phyloP scores from a whole-genome alignment of 1,140 invertebrate genomes.

The Contarinia nasturtii region DNA sequence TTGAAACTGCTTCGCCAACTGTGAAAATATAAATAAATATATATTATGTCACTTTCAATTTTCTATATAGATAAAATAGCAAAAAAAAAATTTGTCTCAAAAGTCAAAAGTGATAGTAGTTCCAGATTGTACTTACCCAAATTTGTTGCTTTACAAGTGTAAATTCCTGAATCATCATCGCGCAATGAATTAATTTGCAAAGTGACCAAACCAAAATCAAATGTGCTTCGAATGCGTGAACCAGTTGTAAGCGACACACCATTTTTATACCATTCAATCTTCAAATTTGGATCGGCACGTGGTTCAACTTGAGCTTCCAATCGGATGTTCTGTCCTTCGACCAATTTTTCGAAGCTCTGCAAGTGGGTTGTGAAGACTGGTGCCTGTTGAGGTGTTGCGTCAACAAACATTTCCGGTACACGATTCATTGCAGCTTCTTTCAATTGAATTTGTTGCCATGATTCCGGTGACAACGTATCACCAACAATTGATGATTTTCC shows the following conservation, averaged over 20 bases:
- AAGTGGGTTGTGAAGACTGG: conserved; percentile 84
- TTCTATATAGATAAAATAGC: no score
- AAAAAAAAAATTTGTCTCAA: background rate
- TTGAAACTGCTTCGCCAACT: conserved; percentile 79
- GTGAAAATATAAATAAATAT: no score
- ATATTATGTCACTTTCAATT: no score
- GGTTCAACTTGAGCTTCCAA: conserved; percentile 91
- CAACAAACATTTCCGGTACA: conserved; percentile 66
- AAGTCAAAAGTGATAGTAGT: background rate
- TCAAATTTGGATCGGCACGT: conserved; percentile 82
- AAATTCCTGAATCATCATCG: conserved; percentile 80
- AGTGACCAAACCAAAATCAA: conserved; percentile 87
- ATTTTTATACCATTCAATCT: conserved; percentile 86
- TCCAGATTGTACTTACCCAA: background rate
- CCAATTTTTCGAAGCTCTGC: conserved; percentile 63
- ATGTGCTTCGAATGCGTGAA: conserved; percentile 67
- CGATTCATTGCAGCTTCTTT: conserved; percentile 78
- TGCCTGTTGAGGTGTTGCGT: conserved; percentile 60
- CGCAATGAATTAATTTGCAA: conserved; percentile 72
- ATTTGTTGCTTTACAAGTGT: conserved; percentile 67
- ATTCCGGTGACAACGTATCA: conserved; percentile 65
- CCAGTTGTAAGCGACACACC: conserved; percentile 68
- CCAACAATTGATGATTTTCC: conserved; percentile 57
- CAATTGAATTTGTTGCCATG: conserved; percentile 74
- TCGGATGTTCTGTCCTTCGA: conserved; percentile 78